Evolutionary conservation across 2,113 vertebrate species (phyloP), one percentile per base, ranked within the genome.

Genomic region (Solenodon paradoxus): DNA sequence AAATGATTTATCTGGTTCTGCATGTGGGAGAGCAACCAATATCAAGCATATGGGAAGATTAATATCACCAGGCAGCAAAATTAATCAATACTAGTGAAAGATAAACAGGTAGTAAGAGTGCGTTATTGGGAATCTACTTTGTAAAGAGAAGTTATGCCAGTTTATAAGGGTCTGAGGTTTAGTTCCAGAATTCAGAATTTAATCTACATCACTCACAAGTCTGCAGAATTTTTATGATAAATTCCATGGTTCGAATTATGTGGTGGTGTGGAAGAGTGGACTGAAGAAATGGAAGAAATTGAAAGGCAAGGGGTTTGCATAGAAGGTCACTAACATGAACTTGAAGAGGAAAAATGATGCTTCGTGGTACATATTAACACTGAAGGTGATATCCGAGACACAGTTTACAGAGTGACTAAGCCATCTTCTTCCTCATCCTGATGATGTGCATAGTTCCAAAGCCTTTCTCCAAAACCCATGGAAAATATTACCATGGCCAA

Each of bases 241-340:
- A 53, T 63, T 78, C 4, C 49, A 9, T 32, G 61, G 22, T 86
- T 74, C 66, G 11, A 55, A 91, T 68, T 61, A 2, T 10, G 10
- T 63, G 5, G 9, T 88, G 51, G 69, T 20, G 2, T 72, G 38
- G 89, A 51, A 4, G 20, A 77, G n/a, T 11, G 7, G 12, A 83
- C 42, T 79, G 38, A 90, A 61, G n/a, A 24, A 94, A 78, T 38
- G n/a, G 4, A 92, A 95, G 64, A 80, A 59, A 61, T 11, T 30
- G 28, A 66, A 88, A 95, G n/a, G 3, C n/a, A 79, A 8, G 32
- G 53, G 45, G 9, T 63, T 82, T 16, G 86, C 42, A 26, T 17
- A 22, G 15, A 78, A 72, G 40, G 13, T 68, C 72, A 88, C 3
- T 68, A 53, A 75, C 78, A 51, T 77, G 20, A 38, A 0, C 19